Evolutionary conservation across 2,888 invertebrate species (phyloP), one percentile per base, ranked within the genome.

Genomic region (Magallana nippona): DNA sequence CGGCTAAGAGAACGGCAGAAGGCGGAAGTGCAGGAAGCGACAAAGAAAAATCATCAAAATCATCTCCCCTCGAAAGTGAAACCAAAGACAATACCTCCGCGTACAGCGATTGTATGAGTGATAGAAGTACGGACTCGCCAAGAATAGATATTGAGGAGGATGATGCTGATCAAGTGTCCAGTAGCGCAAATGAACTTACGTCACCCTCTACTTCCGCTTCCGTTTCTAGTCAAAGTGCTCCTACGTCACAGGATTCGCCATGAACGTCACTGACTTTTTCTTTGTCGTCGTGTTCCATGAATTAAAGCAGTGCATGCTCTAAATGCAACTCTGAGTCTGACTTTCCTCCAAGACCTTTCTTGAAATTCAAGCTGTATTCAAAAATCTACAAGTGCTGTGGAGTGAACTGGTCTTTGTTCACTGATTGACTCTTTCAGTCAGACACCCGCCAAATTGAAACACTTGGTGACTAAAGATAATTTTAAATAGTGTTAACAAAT

Each of bases 1-100:
- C 90, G 11, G 88, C 87, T 15, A 88, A 87, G 78, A 82, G 86
- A 57, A 56, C 82, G 80, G 17, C 79, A 10, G 84, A 82, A n/a
- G 15, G 55, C 15, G 60, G 22, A 13, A 56, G 44, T 13, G n/a
- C 82, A 15, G 27, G 32, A 11, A 71, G 44, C 17, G 57, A 55
- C 3, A 80, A 79, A 44, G 82, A 82, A 71, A 27, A 56, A 56
- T 19, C 63, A 56, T 62, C 63, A 55, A 79, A 71, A 44, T 10
- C 32, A 19, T 19, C 19, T 15, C 17, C 19, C 44, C 44, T 44
- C 11, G 78, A 82, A 79, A 55, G 60, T 44, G 58, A 79, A 60
- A 32, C 57, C 44, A 58, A 71, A 22, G 82, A 82, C 11, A 63
- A 56, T 13, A 82, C 79, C n/a, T 82, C 82, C 10, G 78, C 71